Evolutionary conservation across 2,888 invertebrate genomes (phyloP).

Genomic region (Tinea semifulvella): DNA sequence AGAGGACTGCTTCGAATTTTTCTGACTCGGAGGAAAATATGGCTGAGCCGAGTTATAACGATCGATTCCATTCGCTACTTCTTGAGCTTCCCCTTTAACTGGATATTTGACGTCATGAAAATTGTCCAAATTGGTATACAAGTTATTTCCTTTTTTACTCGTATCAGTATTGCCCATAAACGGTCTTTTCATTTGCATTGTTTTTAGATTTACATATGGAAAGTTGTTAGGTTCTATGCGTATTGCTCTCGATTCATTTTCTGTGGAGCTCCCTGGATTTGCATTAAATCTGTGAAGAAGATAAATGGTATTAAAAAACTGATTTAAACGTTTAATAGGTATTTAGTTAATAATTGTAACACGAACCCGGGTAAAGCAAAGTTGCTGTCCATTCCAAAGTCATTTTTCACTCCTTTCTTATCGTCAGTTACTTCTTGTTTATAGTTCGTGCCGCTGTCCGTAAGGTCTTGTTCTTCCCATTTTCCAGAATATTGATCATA

Average conservation of each 20-base stretch:
- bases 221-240: conserved; percentile 51
- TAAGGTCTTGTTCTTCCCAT: conserved; percentile 43
- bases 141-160: conserved; percentile 38
- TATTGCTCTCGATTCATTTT: conserved; percentile 58
- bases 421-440: conserved; percentile 17
- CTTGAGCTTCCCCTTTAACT: conserved; percentile 54
- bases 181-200: conserved; percentile 49
- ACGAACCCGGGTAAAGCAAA: conserved; percentile 55
- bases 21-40: conserved; percentile 40
- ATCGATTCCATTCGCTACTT: conserved; percentile 40
- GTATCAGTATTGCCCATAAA: conserved; percentile 27
- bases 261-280: conserved; percentile 46
- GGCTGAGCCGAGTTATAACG: conserved; percentile 62
- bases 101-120: conserved; percentile 44
- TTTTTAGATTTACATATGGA: conserved; percentile 54
- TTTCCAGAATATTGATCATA: conserved; percentile 32
- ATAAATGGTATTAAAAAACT: no score
- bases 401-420: conserved; percentile 20
- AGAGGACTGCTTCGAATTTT: conserved; percentile 34
- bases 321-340: not conserved
- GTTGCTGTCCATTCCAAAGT: conserved; percentile 32
- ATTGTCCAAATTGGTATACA: conserved; percentile 44
- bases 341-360: not conserved
- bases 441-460: conserved; percentile 22
- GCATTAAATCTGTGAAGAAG: conserved; percentile 43